Evolutionary conservation across 1,140 invertebrate genomes (phyloP).

Genomic region (Subanguina moxae): DNA sequence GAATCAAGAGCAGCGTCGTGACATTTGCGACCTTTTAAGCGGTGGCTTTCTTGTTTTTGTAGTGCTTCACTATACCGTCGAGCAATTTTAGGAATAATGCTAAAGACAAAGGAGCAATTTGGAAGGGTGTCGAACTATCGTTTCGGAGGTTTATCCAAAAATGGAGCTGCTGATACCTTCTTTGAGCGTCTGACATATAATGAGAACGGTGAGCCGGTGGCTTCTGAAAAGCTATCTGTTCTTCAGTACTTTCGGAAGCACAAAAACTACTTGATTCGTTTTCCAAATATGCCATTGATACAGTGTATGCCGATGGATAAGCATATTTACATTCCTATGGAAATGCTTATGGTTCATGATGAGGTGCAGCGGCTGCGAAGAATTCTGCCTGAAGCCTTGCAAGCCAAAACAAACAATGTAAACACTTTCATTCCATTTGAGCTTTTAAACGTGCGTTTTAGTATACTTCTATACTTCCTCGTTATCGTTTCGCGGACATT

Average conservation of each 20-base stretch:
- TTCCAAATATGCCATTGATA: slow-evolving; percentile 15
- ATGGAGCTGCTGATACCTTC: not conserved
- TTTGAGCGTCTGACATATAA: not conserved
- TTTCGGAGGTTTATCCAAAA: not conserved
- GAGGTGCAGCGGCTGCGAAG: slow-evolving; percentile 3
- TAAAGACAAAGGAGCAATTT: not conserved
- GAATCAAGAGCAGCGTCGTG: not conserved
- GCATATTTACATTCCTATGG: slow-evolving; percentile 16
- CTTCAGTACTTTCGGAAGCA: slow-evolving; percentile 9
- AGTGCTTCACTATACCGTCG: not conserved
- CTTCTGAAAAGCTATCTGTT: slow-evolving; percentile 6
- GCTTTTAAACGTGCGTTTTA: too few species aligned
- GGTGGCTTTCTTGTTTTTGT: not conserved
- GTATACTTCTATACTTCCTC: not conserved
- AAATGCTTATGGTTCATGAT: slow-evolving; percentile 11
- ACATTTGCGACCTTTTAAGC: not conserved
- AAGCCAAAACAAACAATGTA: slow-evolving; percentile 8
- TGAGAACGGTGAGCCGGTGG: not conserved
- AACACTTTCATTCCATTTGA: not conserved
- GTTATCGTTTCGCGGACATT: slow-evolving; percentile 7
- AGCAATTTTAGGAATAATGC: too few species aligned
- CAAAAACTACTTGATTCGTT: not conserved
- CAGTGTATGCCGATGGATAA: slow-evolving; percentile 5
- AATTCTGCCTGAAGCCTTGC: not conserved
- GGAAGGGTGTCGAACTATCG: not conserved